Evolutionary conservation across 1,140 invertebrate genomes (phyloP).

Genomic region (Chironomus tepperi): DNA sequence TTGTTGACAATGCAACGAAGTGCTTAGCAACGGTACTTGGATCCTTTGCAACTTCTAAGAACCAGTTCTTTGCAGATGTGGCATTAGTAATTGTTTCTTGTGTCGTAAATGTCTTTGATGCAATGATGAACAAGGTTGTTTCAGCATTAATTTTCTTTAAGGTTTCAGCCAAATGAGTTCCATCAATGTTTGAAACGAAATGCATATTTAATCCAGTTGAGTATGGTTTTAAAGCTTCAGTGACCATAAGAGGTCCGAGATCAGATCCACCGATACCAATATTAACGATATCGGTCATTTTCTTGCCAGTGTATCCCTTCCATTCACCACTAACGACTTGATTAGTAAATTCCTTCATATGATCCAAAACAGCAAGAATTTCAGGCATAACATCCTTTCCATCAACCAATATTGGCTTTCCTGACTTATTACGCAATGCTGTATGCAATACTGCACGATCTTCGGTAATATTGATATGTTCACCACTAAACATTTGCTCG

Average conservation of each 20-base stretch:
- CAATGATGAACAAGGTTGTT: slow-evolving; percentile 95
- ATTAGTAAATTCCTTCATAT: slow-evolving; percentile 91
- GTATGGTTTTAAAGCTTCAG: slow-evolving; percentile 92
- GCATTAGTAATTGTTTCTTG: slow-evolving; percentile 99
- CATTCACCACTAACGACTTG: slow-evolving; percentile 57
- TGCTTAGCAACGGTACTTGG: slow-evolving; percentile 90
- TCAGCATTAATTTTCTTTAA: slow-evolving; percentile 87
- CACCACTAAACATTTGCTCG: slow-evolving; percentile 87
- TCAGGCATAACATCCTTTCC: slow-evolving; percentile 90
- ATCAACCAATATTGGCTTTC: slow-evolving; percentile 71
- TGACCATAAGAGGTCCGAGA: slow-evolving; percentile 97
- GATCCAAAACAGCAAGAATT: slow-evolving; percentile 81
- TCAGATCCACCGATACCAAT: slow-evolving; percentile 99
- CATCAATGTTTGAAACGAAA: slow-evolving; percentile 99
- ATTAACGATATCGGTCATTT: slow-evolving; percentile 96
- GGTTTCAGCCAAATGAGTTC: slow-evolving; percentile 92
- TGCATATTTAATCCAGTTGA: slow-evolving; percentile 82
- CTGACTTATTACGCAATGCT: slow-evolving; percentile 81
- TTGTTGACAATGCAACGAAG: slow-evolving; percentile 97
- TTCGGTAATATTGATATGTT: slow-evolving; percentile 98
- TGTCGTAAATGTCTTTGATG: slow-evolving; percentile 98
- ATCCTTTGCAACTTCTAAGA: slow-evolving; percentile 77
- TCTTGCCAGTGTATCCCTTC: slow-evolving; percentile 82
- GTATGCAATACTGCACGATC: slow-evolving; percentile 90
- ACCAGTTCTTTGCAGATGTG: slow-evolving; percentile 92